phyloP scores from a whole-genome alignment of 1,140 invertebrate genomes.

The Bombus turneri region DNA sequence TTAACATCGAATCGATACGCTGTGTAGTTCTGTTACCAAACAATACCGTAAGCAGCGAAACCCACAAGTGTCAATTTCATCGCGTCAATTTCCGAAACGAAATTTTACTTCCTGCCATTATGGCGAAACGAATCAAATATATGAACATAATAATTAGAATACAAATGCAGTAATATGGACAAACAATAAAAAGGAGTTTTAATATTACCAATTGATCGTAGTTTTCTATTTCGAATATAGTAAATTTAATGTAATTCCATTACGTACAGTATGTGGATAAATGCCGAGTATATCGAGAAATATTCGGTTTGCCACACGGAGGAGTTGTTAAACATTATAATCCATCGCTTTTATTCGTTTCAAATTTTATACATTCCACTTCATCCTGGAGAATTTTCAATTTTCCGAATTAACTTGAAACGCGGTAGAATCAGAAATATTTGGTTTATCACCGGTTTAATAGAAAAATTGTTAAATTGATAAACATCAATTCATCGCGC shows the following conservation, averaged over 20 bases:
- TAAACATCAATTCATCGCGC: not conserved
- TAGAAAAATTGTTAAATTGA: not conserved
- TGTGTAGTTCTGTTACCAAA: not conserved
- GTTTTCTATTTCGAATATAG: too few species aligned
- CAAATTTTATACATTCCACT: not conserved
- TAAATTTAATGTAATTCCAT: too few species aligned
- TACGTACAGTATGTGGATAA: too few species aligned
- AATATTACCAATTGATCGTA: not conserved
- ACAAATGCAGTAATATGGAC: fast-evolving
- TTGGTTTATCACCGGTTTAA: not conserved
- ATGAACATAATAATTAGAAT: not conserved
- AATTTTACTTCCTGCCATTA: not conserved
- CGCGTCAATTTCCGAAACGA: not conserved
- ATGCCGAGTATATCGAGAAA: too few species aligned
- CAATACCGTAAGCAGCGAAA: not conserved
- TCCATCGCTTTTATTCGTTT: not conserved
- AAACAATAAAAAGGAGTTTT: not conserved
- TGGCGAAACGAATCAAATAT: not conserved
- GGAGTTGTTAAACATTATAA: not conserved
- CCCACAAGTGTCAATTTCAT: not conserved
- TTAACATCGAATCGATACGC: not conserved
- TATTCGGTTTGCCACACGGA: too few species aligned
- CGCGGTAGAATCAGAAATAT: not conserved
- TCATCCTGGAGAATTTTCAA: not conserved
- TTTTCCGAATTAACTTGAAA: not conserved